Conservation (phyloP, 53 echinoderm and acorn worm genomes). For the Apostichopus leukothele region DNA sequence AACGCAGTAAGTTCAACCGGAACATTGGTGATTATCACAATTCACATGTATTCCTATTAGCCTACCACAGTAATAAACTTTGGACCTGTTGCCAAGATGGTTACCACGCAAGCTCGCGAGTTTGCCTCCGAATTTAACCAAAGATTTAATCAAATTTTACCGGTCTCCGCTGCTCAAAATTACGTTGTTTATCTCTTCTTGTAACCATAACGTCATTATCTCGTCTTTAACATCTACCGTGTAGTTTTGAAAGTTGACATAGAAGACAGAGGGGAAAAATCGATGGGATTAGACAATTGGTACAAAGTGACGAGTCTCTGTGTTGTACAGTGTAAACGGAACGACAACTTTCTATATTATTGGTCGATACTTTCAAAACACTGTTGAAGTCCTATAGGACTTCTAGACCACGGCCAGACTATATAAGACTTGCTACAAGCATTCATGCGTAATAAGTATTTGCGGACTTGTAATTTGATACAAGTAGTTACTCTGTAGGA, state of each 20-base stretch:
- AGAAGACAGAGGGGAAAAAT: background rate
- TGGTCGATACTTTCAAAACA: background rate
- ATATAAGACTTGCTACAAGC: constrained; percentile 13
- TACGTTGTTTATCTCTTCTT: constrained; percentile 12
- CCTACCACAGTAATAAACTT: constrained; percentile 7
- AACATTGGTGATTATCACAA: no score
- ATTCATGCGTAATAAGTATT: constrained; percentile 23
- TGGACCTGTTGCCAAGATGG: constrained; percentile 32
- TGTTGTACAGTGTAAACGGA: background rate
- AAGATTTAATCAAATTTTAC: constrained; percentile 35
- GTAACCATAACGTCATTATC: background rate
- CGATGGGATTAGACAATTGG: background rate
- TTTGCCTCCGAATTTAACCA: constrained; percentile 22
- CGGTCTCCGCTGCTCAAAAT: background rate
- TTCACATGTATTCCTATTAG: background rate
- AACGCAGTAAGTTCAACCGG: background rate
- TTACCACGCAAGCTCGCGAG: constrained; percentile 14
- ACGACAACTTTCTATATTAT: background rate
- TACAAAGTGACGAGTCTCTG: background rate
- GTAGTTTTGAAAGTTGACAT: background rate
- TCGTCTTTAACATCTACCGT: background rate
- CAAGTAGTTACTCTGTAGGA: background rate
- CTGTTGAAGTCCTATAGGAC: background rate
- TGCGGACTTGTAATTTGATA: constrained; percentile 18
- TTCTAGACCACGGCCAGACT: background rate